A percentile compares a stretch with the other conserved stretches of the same genome.
These are phyloP conservation scores for Haplotaxodon microlepis DNA, from an alignment of 2,113 vertebrate genomes.

Conservation along the genomic window DNA sequence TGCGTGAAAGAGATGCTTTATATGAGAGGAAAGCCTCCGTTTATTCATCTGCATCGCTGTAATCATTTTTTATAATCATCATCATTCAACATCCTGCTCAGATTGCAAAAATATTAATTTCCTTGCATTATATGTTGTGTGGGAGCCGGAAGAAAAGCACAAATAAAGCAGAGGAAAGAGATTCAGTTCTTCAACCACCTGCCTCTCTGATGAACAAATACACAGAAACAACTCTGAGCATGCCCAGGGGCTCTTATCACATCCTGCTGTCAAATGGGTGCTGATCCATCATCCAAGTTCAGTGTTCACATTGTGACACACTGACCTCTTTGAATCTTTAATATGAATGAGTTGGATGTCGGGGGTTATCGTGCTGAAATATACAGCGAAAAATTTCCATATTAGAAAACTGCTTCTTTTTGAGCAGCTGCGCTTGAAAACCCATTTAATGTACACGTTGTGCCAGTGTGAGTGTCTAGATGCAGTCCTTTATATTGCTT, in stretches of 20 bases:
- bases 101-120: not conserved
- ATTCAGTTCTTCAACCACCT: not conserved
- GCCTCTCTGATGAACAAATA: slow-evolving; percentile 16
- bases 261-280: slow-evolving; percentile 40
- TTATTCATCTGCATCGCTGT: not conserved
- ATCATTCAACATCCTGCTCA: not conserved
- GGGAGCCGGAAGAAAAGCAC: not conserved
- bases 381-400: not conserved
- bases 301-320: slow-evolving; percentile 40
- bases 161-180: not conserved
- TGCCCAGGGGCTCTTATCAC: slow-evolving; percentile 37
- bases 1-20: not conserved
- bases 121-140: not conserved
- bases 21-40: not conserved
- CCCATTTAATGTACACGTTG: not conserved
- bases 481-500: not conserved
- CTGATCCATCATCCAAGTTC: slow-evolving; percentile 37
- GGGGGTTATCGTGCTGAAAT: not conserved
- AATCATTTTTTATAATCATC: not conserved
- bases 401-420: not conserved
- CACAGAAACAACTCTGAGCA: slow-evolving; percentile 25
- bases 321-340: slow-evolving; percentile 35
- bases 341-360: not conserved
- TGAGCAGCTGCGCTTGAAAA: not conserved
- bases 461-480: not conserved